phyloP scores from a whole-genome alignment of 1,140 invertebrate species.

The Trichoplusia ni region DNA sequence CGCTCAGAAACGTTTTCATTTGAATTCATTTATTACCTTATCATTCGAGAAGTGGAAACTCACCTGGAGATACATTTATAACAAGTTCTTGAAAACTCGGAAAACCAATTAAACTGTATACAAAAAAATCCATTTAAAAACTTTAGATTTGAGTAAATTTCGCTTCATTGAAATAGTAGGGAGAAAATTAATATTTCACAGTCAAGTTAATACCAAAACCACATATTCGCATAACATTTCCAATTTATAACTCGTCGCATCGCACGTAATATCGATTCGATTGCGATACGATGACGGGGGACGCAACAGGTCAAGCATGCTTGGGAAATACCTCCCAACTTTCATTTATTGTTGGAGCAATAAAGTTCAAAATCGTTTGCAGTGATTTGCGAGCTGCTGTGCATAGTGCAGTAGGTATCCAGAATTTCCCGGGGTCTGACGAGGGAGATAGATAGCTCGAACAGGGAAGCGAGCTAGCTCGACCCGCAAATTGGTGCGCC shows the following conservation, averaged over 20 bases:
- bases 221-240: neutral
- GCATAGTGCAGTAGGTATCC: slow-evolving; percentile 55
- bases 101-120: neutral
- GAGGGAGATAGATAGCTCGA: slow-evolving; percentile 64
- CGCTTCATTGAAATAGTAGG: no score
- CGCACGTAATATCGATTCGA: slow-evolving; percentile 56
- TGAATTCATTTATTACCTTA: slow-evolving; percentile 8
- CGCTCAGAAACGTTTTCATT: neutral
- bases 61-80: slow-evolving; percentile 5
- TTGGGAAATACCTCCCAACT: slow-evolving; percentile 5
- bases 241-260: slow-evolving; percentile 18
- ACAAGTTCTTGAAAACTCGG: slow-evolving; percentile 12
- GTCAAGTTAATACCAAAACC: neutral
- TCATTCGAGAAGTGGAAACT: slow-evolving; percentile 7
- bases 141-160: no score
- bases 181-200: slow-evolving; percentile 6
- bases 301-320: slow-evolving; percentile 40
- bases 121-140: neutral
- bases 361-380: slow-evolving; percentile 49
- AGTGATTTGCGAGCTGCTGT: slow-evolving; percentile 30
- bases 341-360: slow-evolving; percentile 32
- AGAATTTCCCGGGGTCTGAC: slow-evolving; percentile 65
- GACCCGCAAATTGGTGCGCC: slow-evolving; percentile 53
- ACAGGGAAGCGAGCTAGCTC: slow-evolving; percentile 45
- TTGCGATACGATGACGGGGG: slow-evolving; percentile 52